A percentile compares a stretch with the other conserved stretches of the same genome.
phyloP scores from a whole-genome alignment of 2,113 vertebrate species.

The Anas platyrhynchos region DNA sequence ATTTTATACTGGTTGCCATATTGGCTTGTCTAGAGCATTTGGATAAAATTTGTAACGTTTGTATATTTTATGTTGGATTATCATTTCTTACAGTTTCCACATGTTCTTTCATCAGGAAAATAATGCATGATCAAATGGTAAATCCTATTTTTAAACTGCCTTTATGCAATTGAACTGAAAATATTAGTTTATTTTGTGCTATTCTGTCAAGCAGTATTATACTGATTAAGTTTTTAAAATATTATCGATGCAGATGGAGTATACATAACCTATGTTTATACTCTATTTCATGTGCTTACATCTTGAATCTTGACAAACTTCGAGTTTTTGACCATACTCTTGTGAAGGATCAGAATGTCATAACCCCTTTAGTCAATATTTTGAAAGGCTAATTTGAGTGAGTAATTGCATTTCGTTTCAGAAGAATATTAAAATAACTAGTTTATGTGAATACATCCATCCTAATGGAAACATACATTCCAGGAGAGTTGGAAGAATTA shows the following conservation, averaged over 20 bases:
- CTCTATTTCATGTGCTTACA: slow-evolving; percentile 44
- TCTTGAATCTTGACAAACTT: slow-evolving; percentile 52
- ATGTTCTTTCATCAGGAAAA: slow-evolving; percentile 51
- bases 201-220: slow-evolving; percentile 65
- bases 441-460: slow-evolving; percentile 49
- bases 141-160: slow-evolving; percentile 62
- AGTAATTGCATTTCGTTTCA: slow-evolving; percentile 60
- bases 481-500: slow-evolving; percentile 60
- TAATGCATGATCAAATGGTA: slow-evolving; percentile 49
- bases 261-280: slow-evolving; percentile 53
- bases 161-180: slow-evolving; percentile 54
- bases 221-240: slow-evolving; percentile 58
- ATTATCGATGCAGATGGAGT: slow-evolving; percentile 58
- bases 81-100: slow-evolving; percentile 56
- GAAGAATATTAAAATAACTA: slow-evolving; percentile 62
- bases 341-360: slow-evolving; percentile 43
- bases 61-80: slow-evolving; percentile 53
- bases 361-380: slow-evolving; percentile 63
- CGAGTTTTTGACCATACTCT: slow-evolving; percentile 31
- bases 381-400: slow-evolving; percentile 64
- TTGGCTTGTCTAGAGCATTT: slow-evolving; percentile 14
- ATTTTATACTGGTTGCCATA: slow-evolving; percentile 19
- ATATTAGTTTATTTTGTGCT: slow-evolving; percentile 61
- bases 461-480: slow-evolving; percentile 61
- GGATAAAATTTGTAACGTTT: slow-evolving; percentile 39